phyloP scores from a whole-genome alignment of 2,113 vertebrate genomes.

The Phainopepla nitens region DNA sequence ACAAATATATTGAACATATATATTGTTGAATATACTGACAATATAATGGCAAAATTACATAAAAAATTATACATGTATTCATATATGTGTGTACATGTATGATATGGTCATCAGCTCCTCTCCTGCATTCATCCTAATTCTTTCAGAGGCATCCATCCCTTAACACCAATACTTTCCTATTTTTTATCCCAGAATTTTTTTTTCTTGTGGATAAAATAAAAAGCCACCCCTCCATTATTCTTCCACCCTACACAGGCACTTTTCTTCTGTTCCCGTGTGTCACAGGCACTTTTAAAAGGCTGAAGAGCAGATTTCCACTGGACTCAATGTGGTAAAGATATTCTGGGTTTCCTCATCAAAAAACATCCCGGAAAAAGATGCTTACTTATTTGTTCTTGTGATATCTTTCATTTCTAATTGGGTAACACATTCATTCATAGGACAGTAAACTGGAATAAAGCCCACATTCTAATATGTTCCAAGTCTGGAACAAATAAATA shows the following conservation, averaged over 20 bases:
- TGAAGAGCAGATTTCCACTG: neutral
- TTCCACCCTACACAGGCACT: neutral
- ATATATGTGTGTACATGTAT: too few species aligned
- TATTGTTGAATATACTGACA: neutral
- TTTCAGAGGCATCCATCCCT: neutral
- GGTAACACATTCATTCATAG: slow-evolving; percentile 39
- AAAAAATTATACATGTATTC: neutral
- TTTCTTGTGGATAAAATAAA: neutral
- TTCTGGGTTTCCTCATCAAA: neutral
- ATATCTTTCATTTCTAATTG: neutral
- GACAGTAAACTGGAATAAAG: slow-evolving; percentile 9
- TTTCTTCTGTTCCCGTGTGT: neutral
- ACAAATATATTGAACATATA: neutral
- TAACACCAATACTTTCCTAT: neutral
- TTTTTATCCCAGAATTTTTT: neutral
- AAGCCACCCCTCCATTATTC: neutral
- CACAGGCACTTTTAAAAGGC: neutral
- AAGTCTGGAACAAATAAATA: slow-evolving; percentile 48
- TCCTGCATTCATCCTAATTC: neutral
- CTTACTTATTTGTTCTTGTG: slow-evolving; percentile 3
- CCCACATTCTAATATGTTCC: slow-evolving; percentile 55
- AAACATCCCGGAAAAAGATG: neutral
- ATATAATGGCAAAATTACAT: neutral
- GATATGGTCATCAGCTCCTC: neutral
- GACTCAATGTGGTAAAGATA: neutral